Base-by-base conservation (phyloP, 2,797 vertebrate genomes). In the Poliocrania exsul region DNA sequence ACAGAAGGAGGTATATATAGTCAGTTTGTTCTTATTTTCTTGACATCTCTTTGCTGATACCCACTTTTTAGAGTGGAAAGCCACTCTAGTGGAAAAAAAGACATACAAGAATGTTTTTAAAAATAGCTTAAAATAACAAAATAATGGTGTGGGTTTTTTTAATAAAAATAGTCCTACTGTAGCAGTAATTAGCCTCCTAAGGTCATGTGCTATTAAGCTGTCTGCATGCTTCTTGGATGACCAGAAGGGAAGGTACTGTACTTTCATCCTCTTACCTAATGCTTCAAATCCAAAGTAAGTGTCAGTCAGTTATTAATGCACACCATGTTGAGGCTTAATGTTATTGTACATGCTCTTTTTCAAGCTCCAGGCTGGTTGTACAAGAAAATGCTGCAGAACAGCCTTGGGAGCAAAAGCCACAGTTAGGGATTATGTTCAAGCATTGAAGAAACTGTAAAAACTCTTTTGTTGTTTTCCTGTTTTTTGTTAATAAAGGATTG, bases 211-310 rank as follows among this genome's bases (percentile, higher is more conserved):
- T 83, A 37, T 86, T 95, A 82, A 86, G 38, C 11, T 82, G 74
- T 46, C 61, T 87, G 11, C 16, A 25, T 49, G 64, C 60, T 73
- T 88, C 93, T 85, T 82, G 83, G 74, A 71, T 82, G 72, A 69
- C 60, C 61, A 67, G 91, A 93, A 81, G 31, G 44, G 81, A 90
- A 96, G 42, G 78, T 40, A 49, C 35, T 85, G 54, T 46, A 46
- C 65, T 96, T 95, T 96, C 84, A 91, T 87, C 71, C 60, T 94
- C 60, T 92, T 78, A 73, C 78, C 84, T 89, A 78, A 71, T 61
- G 61, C 65, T 78, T 85, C 74, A 92, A 77, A 95, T 89, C 75
- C 57, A 78, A 93, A 62, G 88, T 91, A 89, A 47, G 65, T 75
- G 78, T 53, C 53, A 85, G 47, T 51, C 46, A 42, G 71, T 85